Base-by-base conservation (phyloP, 2,888 invertebrate species). In the Watsonalla binaria region DNA sequence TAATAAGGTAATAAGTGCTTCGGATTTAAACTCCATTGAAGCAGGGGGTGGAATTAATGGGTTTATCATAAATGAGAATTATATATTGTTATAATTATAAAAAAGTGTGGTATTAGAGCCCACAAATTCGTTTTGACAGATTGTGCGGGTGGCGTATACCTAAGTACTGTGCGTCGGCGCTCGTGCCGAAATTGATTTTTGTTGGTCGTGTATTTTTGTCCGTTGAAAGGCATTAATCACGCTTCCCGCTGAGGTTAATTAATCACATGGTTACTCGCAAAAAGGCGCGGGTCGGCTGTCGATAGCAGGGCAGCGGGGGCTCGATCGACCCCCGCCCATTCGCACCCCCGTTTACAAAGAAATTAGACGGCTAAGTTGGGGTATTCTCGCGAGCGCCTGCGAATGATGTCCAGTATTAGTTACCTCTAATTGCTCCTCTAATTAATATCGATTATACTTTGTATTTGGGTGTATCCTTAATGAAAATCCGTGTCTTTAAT, bases 221-320 rank as follows among this genome's bases (percentile, higher is more conserved):
- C 45, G 51, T 7, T 64, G 59, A 61, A 59, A 60, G 56, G 61
- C 81, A 83, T 84, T 82, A 83, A 83, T 82, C 82, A 81, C 72
- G 55, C 63, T 68, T 67, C 68, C 59, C 63, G 63, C 62, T 50
- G 52, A 57, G 66, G 65, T 76, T 82, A 84, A 84, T 84, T 84
- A 82, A 84, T 84, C 83, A 82, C 79, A 55, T 47, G 64, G 65
- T 66, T 55, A 55, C 56, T 57, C 65, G 73, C 73, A 77, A 80
- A 80, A 79, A 75, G 67, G 69, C 56, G 60, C 64, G 68, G 62
- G 62, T 63, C 49, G 70, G 63, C 76, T 82, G 82, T 81, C 81
- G 80, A 81, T 80, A 76, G 66, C 82, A 81, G 62, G 51, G 52
- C 61, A 11, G 47, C 53, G 50, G 63, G 24, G 53, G 56, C 47